Conservation (phyloP, 2,888 invertebrate genomes). For the Cactoblastis cactorum region DNA sequence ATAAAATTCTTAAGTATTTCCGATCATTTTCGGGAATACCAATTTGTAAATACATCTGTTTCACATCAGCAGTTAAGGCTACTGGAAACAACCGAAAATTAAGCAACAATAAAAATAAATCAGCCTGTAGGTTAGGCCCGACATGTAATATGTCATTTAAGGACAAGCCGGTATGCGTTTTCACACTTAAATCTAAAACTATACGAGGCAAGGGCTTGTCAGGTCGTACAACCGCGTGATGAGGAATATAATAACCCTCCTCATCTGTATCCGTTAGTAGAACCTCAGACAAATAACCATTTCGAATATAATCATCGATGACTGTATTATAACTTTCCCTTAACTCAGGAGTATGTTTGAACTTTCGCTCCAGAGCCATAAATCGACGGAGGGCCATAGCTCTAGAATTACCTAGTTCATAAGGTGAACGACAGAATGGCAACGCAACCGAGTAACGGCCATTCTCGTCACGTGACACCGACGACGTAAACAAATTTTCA, state of each 20-base stretch:
- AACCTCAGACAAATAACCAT: conserved; percentile 11
- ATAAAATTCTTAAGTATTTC: conserved; percentile 15
- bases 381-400: conserved; percentile 13
- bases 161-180: no score
- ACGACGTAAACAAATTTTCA: neutral
- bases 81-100: conserved; percentile 19
- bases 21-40: no score
- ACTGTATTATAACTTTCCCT: conserved; percentile 11
- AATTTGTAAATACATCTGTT: no score
- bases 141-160: conserved; percentile 19
- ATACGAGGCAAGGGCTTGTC: no score
- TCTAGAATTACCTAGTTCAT: conserved; percentile 15
- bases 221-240: no score
- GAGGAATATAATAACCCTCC: conserved; percentile 13
- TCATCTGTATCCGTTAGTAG: neutral
- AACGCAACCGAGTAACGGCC: no score
- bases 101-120: conserved; percentile 18
- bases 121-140: conserved; percentile 21
- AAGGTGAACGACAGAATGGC: neutral
- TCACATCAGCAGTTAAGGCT: conserved; percentile 19
- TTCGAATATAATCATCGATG: conserved; percentile 13
- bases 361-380: conserved; percentile 9
- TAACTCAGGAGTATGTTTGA: conserved; percentile 1
- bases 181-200: no score
- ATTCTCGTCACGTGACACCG: neutral